These are phyloP conservation scores for Geotrypetes seraphini DNA, from an alignment of 2,797 vertebrate species.

Conservation along the genomic window DNA sequence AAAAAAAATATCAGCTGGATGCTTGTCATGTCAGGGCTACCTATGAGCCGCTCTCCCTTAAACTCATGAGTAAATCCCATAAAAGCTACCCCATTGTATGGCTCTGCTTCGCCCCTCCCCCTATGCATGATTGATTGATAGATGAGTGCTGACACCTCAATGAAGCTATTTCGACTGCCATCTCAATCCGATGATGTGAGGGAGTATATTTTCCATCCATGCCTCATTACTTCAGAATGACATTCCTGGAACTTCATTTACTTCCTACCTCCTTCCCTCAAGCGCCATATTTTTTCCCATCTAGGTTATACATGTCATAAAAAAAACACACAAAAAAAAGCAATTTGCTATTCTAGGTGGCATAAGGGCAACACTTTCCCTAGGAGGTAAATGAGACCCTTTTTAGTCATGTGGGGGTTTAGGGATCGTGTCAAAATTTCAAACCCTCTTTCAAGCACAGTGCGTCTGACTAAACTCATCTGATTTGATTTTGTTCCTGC, in stretches of 20 bases:
- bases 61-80: conserved; percentile 97
- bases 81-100: conserved; percentile 83
- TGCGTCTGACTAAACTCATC: neutral
- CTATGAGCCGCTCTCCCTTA: conserved; percentile 92
- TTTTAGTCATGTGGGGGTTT: conserved; percentile 41
- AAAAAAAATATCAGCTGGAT: conserved; percentile 69
- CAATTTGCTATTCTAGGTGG: conserved; percentile 73
- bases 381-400: conserved; percentile 80
- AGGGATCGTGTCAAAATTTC: conserved; percentile 61
- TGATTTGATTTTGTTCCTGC: conserved; percentile 14
- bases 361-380: conserved; percentile 74
- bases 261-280: conserved; percentile 89
- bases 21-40: conserved; percentile 84
- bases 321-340: conserved; percentile 68
- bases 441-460: conserved; percentile 20
- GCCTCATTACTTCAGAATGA: conserved; percentile 99
- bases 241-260: conserved; percentile 99
- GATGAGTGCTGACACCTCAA: conserved; percentile 98
- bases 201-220: conserved; percentile 99
- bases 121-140: conserved; percentile 99
- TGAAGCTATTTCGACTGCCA: conserved; percentile 98
- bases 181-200: conserved; percentile 99
- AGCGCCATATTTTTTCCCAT: conserved; percentile 78
- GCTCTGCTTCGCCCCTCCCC: conserved; percentile 96
- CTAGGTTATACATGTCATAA: conserved; percentile 77